Percentiles rank a stretch among this genome's conserved stretches.
Conservation (phyloP, 2,888 invertebrate species). For the Cryptocheilus praepositus region DNA sequence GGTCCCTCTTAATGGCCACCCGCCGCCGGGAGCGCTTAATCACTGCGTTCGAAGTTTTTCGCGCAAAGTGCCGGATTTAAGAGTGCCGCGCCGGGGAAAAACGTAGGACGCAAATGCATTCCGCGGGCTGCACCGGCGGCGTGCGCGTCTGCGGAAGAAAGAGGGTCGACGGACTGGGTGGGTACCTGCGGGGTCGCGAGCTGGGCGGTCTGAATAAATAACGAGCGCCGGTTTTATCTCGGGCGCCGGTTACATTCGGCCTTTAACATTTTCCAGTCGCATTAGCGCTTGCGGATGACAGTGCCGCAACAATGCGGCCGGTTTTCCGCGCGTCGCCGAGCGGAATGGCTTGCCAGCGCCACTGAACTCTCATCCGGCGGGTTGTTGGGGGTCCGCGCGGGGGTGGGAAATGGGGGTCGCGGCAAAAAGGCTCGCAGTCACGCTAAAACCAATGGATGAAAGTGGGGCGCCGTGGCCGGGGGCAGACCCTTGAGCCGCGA, state of each 20-base stretch:
- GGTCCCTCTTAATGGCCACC: too few relatives aligned
- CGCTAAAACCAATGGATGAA: constrained; percentile 16
- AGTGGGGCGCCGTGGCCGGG: constrained; percentile 10
- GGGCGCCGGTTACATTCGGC: constrained; percentile 41
- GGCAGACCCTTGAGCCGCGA: constrained; percentile 59
- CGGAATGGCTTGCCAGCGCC: constrained; percentile 45
- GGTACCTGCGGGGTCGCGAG: constrained; percentile 32
- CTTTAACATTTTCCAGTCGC: constrained; percentile 61
- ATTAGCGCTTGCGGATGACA: constrained; percentile 65
- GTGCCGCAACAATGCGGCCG: constrained; percentile 61
- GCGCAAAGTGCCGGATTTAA: constrained; percentile 32
- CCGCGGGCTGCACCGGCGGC: neutral
- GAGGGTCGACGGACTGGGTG: constrained; percentile 10
- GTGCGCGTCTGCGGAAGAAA: neutral
- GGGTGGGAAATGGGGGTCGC: neutral
- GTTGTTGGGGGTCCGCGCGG: neutral
- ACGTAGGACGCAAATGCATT: constrained; percentile 8
- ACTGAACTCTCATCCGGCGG: neutral
- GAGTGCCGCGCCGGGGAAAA: constrained; percentile 2
- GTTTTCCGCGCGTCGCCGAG: constrained; percentile 58
- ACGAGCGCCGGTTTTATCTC: constrained; percentile 51
- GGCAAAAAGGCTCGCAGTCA: neutral
- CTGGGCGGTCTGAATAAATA: constrained; percentile 48
- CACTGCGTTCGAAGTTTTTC: neutral
- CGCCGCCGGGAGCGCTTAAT: too few relatives aligned